Conservation (phyloP, 2,113 vertebrate genomes). For the Regulus satrapa region DNA sequence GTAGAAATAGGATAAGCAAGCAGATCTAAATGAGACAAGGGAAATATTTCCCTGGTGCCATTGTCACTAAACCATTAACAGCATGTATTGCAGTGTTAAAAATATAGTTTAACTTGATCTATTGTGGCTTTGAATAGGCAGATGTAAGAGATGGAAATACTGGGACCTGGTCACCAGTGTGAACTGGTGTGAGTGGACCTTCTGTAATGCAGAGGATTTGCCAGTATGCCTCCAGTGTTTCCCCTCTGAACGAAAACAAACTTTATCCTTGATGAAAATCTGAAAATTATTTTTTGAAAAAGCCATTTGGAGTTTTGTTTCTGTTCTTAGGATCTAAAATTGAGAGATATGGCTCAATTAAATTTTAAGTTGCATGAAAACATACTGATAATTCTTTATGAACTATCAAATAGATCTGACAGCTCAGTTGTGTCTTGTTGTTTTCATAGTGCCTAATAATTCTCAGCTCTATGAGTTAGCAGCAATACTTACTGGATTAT, state of each 20-base stretch:
- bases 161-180: neutral
- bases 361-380: neutral
- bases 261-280: neutral
- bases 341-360: neutral
- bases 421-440: neutral
- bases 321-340: neutral
- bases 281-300: neutral
- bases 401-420: neutral
- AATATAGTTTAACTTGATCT: neutral
- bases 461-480: neutral
- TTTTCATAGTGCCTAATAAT: neutral
- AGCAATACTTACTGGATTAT: neutral
- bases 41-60: neutral
- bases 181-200: neutral
- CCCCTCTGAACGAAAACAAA: neutral
- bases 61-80: neutral
- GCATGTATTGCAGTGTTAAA: neutral
- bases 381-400: neutral
- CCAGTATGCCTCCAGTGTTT: neutral
- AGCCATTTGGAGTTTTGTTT: neutral
- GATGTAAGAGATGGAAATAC: neutral
- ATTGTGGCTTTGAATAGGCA: neutral
- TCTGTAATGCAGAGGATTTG: neutral
- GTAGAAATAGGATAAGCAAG: neutral
- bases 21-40: neutral